Evolutionary conservation across 2,113 vertebrate species (phyloP), one percentile per base, ranked within the genome.

Genomic region (Calyptomena viridis): DNA sequence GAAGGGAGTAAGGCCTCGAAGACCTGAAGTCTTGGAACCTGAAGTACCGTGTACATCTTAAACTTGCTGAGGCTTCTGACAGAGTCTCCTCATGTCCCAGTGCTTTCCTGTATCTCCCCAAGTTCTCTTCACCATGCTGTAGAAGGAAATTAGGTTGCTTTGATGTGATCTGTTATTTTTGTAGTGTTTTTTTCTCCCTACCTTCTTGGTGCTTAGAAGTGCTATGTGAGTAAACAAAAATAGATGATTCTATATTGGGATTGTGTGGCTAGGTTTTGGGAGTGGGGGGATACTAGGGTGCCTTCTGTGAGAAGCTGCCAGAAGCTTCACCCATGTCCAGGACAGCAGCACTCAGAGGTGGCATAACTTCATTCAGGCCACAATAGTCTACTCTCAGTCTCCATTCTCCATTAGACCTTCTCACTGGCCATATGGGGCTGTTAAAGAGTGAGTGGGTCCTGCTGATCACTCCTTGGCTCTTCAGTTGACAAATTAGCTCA

Each of bases 71-170:
- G 37, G n/a, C 14, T 86, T 92, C 74, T 74, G 46, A 42, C n/a
- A 71, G 59, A 28, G 14, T 28, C 11, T 69, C 1, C 1, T 91
- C 24, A 6, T 13, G 22, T 77, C n/a, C 28, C 17, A 17, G 18
- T 11, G 2, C 31, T 84, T 94, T 89, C 11, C 40, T 76, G 5
- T 14, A 33, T 59, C 39, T 87, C 23, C 25, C 6, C 39, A 33
- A 14, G 64, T 71, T 14, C 21, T 59, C 33, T 64, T 91, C n/a
- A 39, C 5, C 12, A 12, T 72, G 8, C 21, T 1, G 0, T 35
- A 63, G 52, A 53, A 50, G 44, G 23, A 90, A 96, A 92, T 58
- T 10, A 66, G 71, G 20, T 86, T 88, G 28, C 78, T 90, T 76
- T 90, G 67, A 62, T 69, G 46, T 73, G 15, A 83, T 66, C 42